Evolutionary conservation across 2,113 vertebrate species (phyloP).

Genomic region (Catagonus wagneri): DNA sequence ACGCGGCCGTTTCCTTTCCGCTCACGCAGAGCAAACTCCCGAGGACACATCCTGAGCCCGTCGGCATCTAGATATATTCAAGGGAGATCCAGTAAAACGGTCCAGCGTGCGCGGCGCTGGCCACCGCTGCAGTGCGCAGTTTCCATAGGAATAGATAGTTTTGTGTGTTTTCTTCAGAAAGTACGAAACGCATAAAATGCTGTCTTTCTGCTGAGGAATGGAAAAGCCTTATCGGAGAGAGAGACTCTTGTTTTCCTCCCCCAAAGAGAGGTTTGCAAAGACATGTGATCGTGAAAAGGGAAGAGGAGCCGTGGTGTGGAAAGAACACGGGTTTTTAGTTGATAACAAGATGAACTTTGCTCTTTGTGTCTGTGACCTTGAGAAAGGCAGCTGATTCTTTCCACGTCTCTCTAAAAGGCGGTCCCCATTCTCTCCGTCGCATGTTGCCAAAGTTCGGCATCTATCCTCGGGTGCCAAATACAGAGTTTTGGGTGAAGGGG

Average conservation of each 20-base stretch:
- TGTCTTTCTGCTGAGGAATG: background rate
- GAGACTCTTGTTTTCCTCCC: too few species aligned
- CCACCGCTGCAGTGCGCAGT: too few species aligned
- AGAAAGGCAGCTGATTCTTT: too few species aligned
- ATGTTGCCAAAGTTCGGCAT: too few species aligned
- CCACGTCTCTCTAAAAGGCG: accelerated
- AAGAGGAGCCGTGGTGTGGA: accelerated
- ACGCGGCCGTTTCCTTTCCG: background rate
- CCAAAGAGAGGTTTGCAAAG: background rate
- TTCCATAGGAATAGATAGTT: accelerated
- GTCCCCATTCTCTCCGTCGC: accelerated
- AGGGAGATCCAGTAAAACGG: background rate
- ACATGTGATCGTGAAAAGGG: too few species aligned
- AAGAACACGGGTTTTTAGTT: background rate
- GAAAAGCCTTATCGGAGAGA: background rate
- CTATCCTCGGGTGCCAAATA: too few species aligned
- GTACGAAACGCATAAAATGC: accelerated
- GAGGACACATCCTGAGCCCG: background rate
- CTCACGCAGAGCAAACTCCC: background rate
- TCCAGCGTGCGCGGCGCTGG: accelerated
- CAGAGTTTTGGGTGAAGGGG: too few species aligned
- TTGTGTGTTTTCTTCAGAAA: background rate
- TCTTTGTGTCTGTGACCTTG: accelerated
- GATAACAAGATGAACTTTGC: accelerated
- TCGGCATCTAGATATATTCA: background rate